Evolutionary conservation across 2,113 vertebrate genomes (phyloP).

Genomic region (Hydrochoerus hydrochaeris): DNA sequence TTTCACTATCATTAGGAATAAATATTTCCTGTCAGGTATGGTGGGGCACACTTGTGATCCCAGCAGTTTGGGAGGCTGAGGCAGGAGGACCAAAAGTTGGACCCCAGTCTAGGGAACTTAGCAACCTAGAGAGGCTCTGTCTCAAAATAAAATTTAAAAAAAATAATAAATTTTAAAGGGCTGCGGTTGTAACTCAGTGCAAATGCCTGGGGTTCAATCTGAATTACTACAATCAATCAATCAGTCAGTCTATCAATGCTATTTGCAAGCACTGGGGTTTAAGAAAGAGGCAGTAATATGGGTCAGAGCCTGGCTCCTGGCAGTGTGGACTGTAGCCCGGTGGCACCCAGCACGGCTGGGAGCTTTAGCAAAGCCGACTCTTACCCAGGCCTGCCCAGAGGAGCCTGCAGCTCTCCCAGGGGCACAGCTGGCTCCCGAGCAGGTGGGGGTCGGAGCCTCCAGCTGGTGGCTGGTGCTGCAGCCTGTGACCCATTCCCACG

Average conservation of each 20-base stretch:
- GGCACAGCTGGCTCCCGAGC: background rate
- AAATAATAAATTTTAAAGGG: background rate
- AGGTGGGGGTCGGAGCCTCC: accelerated
- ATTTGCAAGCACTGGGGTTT: accelerated
- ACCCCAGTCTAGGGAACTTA: background rate
- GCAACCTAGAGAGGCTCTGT: background rate
- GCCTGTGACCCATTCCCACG: accelerated
- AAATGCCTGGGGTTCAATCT: background rate
- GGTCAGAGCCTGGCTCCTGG: background rate
- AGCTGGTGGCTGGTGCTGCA: background rate
- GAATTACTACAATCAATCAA: background rate
- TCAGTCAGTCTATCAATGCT: background rate
- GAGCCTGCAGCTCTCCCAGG: background rate
- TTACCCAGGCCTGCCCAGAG: background rate
- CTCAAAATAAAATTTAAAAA: background rate
- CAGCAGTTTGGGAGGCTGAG: background rate
- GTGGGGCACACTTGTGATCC: background rate
- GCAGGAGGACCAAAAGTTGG: background rate
- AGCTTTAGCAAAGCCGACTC: background rate
- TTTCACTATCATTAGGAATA: background rate
- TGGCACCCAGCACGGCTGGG: background rate
- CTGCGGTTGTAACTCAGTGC: background rate
- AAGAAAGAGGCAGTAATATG: background rate
- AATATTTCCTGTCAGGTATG: background rate
- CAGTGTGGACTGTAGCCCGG: accelerated